Percentiles rank a stretch among this genome's conserved stretches.
phyloP scores from a whole-genome alignment of 2,797 vertebrate genomes.

The Chelon auratus region DNA sequence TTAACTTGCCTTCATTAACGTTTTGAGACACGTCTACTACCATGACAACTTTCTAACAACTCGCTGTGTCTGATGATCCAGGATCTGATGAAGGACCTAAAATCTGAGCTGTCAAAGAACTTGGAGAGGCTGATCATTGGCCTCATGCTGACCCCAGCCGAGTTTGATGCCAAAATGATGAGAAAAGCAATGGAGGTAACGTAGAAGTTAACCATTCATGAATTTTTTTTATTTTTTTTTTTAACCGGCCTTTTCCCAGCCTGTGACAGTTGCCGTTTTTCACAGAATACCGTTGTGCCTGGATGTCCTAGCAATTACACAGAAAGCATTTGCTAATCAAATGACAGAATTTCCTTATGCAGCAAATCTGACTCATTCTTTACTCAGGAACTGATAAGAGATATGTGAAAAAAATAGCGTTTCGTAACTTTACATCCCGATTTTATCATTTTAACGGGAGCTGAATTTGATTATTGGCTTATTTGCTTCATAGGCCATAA shows the following conservation, averaged over 20 bases:
- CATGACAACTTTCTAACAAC: neutral
- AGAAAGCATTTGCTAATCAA: conserved; percentile 39
- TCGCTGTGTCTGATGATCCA: conserved; percentile 54
- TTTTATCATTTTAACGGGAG: neutral
- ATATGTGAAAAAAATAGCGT: neutral
- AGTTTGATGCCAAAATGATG: conserved; percentile 97
- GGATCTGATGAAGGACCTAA: conserved; percentile 96
- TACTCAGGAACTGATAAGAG: neutral
- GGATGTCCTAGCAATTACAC: neutral
- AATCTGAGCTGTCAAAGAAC: conserved; percentile 95
- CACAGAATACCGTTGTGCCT: neutral
- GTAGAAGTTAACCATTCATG: neutral
- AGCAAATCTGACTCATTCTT: conserved; percentile 12
- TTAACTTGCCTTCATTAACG: neutral
- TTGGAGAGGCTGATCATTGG: conserved; percentile 91
- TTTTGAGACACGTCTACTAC: too few species aligned
- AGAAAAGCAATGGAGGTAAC: conserved; percentile 95
- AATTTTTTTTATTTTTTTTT: too few species aligned
- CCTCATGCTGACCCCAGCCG: conserved; percentile 93
- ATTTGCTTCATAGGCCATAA: neutral
- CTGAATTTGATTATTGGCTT: neutral
- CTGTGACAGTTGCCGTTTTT: neutral
- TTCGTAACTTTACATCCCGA: conserved; percentile 4
- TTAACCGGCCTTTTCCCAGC: neutral
- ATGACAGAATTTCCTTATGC: conserved; percentile 23